These are phyloP conservation scores for Drosophila demipolita DNA, from an alignment of 2,888 invertebrate genomes.

Conservation along the genomic window DNA sequence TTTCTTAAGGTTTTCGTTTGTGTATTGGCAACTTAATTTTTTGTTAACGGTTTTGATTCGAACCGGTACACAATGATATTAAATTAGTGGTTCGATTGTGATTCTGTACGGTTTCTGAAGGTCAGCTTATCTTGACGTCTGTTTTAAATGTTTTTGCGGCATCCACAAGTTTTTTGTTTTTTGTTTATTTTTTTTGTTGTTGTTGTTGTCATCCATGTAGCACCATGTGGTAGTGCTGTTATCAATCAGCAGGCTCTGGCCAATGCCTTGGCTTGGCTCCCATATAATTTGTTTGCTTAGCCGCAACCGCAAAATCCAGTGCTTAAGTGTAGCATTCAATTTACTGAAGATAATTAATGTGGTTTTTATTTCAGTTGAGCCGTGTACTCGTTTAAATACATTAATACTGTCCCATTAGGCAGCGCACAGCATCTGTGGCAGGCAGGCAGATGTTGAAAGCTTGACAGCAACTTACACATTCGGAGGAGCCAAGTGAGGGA, in stretches of 20 bases:
- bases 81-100: background rate
- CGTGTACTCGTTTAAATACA: background rate
- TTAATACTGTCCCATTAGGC: constrained; percentile 40
- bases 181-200: background rate
- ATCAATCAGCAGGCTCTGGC: constrained; percentile 42
- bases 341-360: constrained; percentile 11
- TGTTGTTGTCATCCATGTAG: constrained; percentile 26
- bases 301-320: constrained; percentile 47
- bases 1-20: too few species aligned
- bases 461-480: constrained; percentile 17
- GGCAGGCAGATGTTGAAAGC: constrained; percentile 28
- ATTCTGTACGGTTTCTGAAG: background rate
- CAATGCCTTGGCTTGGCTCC: background rate
- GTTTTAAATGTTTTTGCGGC: background rate
- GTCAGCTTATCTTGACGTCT: constrained; percentile 8
- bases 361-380: constrained; percentile 29
- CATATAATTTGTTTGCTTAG: constrained; percentile 1
- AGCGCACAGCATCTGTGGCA: constrained; percentile 39
- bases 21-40: background rate
- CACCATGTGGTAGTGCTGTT: constrained; percentile 48
- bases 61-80: background rate
- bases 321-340: constrained; percentile 45
- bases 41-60: background rate
- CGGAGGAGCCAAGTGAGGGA: background rate
- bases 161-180: background rate